Base-by-base conservation (phyloP, 23 tunicate genomes). In the Aplidium turbinatum region DNA sequence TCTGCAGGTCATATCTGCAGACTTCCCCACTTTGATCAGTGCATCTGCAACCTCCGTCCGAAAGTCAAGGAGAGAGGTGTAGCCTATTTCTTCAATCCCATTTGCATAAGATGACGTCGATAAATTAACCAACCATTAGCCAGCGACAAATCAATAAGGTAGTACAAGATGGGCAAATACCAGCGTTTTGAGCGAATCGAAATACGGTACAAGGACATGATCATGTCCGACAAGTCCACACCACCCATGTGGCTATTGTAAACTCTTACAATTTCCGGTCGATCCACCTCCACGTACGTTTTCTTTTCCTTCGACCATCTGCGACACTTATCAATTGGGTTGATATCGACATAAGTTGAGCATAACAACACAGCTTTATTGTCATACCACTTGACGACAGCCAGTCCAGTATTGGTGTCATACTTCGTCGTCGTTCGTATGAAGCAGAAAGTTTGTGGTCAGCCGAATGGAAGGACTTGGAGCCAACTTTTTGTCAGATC, bases 1-100 rank as follows among this genome's bases (percentile, higher is more conserved):
- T 45, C 51, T 45, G 18, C 51, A 11, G 18, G 13, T 45, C 51
- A 62, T 5, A 27, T 62, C 39, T 30, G 69, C 69, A 62, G 39
- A 30, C n/a, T 60, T 60, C 9, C 67, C 67, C 16, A 31, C 67
- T 31, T 27, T 26, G 36, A 31, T 60, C 18, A 60, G 36, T 22
- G 35, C 67, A 67, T 35, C 54, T 67, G 73, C 73, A 35, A 35
- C 73, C 38, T 67, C 54, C 23, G 73, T 20, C 16, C 73, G 73
- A 40, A 67, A 67, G 28, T 67, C 73, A 3, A 67, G 73, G 9
- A 67, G 21, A n/a, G 73, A 4, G 30, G 24, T 35, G 54, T 67
- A 25, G 24, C 21, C 7, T 60, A 6, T 60, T 16, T 13, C 13
- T 9, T 9, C 48, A 42, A 42, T 13, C 9, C 13, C 48, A 42